Evolutionary conservation across 2,113 vertebrate species (phyloP).

Genomic region (Peucedramus taeniatus): DNA sequence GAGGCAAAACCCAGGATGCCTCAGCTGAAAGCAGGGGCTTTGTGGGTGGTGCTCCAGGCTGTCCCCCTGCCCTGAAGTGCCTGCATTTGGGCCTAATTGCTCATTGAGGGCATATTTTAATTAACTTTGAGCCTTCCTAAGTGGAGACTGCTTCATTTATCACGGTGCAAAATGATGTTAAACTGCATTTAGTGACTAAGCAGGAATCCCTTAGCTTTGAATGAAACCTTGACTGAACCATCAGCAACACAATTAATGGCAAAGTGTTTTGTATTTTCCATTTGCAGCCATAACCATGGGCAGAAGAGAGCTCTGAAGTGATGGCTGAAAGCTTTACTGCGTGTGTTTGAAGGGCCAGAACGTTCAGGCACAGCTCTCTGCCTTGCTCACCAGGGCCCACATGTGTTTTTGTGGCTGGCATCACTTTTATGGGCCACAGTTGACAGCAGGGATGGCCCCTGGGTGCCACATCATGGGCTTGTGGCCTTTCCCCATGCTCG

Average conservation of each 20-base stretch:
- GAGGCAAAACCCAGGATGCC: neutral
- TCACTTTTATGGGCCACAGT: neutral
- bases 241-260: neutral
- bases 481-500: neutral
- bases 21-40: neutral
- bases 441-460: neutral
- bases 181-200: neutral
- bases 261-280: neutral
- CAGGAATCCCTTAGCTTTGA: neutral
- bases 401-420: neutral
- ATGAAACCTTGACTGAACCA: neutral
- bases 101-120: neutral
- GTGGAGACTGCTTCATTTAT: neutral
- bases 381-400: neutral
- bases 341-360: neutral
- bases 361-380: neutral
- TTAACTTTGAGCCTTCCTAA: neutral
- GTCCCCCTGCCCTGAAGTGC: neutral
- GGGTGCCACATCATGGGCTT: neutral
- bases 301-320: neutral
- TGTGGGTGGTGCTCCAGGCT: neutral
- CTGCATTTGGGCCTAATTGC: neutral
- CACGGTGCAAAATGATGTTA: neutral
- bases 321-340: neutral
- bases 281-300: neutral